Percentiles rank a stretch among this genome's conserved stretches.
phyloP scores from a whole-genome alignment of 2,888 invertebrate genomes.

The Tethea ocularis region DNA sequence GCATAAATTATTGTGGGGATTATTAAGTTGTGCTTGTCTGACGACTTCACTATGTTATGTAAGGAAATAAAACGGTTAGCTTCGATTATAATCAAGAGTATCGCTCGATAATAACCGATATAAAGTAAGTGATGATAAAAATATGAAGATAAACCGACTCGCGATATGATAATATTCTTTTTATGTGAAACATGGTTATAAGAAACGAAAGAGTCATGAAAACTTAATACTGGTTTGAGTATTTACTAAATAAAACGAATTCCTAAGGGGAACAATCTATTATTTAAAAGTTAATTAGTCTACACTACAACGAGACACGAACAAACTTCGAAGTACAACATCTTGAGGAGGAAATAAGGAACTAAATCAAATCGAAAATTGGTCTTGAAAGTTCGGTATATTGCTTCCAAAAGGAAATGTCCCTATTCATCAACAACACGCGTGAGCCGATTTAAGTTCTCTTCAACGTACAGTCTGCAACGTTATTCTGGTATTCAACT shows the following conservation, averaged over 20 bases:
- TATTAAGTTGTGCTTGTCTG: slow-evolving; percentile 18
- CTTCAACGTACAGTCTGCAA: slow-evolving; percentile 19
- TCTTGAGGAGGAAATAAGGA: slow-evolving; percentile 24
- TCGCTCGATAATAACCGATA: neutral
- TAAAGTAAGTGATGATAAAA: neutral
- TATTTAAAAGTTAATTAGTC: neutral
- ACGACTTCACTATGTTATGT: neutral
- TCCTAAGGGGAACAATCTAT: neutral
- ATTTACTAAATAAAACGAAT: neutral
- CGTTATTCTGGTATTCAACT: neutral
- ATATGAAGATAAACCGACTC: neutral
- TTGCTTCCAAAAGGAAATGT: slow-evolving; percentile 27
- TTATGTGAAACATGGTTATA: neutral
- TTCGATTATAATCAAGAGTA: neutral
- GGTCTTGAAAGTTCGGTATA: slow-evolving; percentile 25
- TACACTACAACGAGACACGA: neutral
- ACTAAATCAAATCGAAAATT: slow-evolving; percentile 45
- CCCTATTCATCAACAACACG: slow-evolving; percentile 49
- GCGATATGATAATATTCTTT: neutral
- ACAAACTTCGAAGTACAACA: neutral
- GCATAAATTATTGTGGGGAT: slow-evolving; percentile 23
- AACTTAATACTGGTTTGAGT: neutral
- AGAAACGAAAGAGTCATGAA: neutral
- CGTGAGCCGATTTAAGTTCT: slow-evolving; percentile 36
- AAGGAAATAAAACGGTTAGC: slow-evolving; percentile 1